These are phyloP conservation scores for Pelochelys cantorii DNA, from an alignment of 2,797 vertebrate genomes.

Conservation along the genomic window DNA sequence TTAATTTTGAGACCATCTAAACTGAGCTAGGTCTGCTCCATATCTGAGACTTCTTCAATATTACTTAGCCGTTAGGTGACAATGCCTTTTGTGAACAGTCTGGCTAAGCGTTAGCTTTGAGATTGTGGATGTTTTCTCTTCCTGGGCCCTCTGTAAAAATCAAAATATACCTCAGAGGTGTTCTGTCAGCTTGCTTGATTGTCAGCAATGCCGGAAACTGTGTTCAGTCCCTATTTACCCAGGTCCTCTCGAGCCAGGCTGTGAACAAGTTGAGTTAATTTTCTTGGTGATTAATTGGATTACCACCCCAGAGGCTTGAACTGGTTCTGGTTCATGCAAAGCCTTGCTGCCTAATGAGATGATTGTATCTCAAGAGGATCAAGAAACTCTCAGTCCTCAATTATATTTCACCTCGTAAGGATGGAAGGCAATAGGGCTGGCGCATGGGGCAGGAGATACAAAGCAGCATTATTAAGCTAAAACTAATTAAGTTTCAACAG, in stretches of 20 bases:
- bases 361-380: not conserved
- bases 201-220: not conserved
- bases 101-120: not conserved
- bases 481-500: conserved; percentile 47
- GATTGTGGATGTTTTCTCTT: not conserved
- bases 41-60: not conserved
- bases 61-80: not conserved
- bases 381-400: not conserved
- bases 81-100: not conserved
- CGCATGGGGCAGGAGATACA: not conserved
- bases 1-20: not conserved
- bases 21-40: not conserved
- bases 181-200: not conserved
- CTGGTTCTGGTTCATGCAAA: not conserved
- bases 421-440: not conserved
- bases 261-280: not conserved
- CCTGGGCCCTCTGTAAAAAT: not conserved
- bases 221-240: conserved; percentile 9
- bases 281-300: not conserved
- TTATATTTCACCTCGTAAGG: not conserved
- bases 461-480: not conserved
- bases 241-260: not conserved
- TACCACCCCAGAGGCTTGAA: not conserved
- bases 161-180: not conserved
- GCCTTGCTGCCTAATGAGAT: not conserved